Percentiles rank a stretch among this genome's conserved stretches.
Conservation (phyloP, 92 coral and sea anemone species). For the Palythoa grandiflora region DNA sequence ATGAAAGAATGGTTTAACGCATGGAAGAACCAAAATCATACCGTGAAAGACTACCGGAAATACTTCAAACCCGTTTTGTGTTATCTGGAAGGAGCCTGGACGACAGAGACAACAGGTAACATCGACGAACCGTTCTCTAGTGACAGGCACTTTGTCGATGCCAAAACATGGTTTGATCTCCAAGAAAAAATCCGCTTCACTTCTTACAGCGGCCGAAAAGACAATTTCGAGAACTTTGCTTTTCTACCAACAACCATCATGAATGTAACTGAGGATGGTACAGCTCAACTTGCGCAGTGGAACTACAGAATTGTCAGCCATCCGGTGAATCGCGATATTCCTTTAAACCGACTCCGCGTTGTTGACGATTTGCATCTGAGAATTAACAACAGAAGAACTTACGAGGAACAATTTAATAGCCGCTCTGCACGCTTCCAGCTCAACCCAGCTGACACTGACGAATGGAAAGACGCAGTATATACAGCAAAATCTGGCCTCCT, state of each 20-base stretch:
- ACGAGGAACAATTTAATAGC: constrained; percentile 55
- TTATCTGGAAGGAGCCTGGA: constrained; percentile 84
- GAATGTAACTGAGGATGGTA: constrained; percentile 51
- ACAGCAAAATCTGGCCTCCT: constrained; percentile 36
- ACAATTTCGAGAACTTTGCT: constrained; percentile 76
- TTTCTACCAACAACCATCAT: constrained; percentile 80
- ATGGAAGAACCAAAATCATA: constrained; percentile 76
- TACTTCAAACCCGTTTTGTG: constrained; percentile 91
- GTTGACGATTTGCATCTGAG: constrained; percentile 75
- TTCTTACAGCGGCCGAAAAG: constrained; percentile 80
- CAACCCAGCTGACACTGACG: constrained; percentile 66
- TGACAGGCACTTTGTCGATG: constrained; percentile 85
- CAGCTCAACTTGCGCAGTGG: constrained; percentile 77
- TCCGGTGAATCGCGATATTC: constrained; percentile 71
- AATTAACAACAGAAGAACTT: constrained; percentile 51
- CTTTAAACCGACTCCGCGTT: constrained; percentile 73
- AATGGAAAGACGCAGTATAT: constrained; percentile 49
- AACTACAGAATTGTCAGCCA: constrained; percentile 80
- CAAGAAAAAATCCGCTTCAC: constrained; percentile 83
- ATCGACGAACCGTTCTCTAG: constrained; percentile 82
- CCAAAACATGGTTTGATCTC: constrained; percentile 76
- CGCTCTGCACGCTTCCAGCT: constrained; percentile 84
- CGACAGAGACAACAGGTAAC: constrained; percentile 58
- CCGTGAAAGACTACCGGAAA: constrained; percentile 78
- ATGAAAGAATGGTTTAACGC: constrained; percentile 96